Conservation (phyloP, 1,140 invertebrate genomes). For the Aricia agestis region DNA sequence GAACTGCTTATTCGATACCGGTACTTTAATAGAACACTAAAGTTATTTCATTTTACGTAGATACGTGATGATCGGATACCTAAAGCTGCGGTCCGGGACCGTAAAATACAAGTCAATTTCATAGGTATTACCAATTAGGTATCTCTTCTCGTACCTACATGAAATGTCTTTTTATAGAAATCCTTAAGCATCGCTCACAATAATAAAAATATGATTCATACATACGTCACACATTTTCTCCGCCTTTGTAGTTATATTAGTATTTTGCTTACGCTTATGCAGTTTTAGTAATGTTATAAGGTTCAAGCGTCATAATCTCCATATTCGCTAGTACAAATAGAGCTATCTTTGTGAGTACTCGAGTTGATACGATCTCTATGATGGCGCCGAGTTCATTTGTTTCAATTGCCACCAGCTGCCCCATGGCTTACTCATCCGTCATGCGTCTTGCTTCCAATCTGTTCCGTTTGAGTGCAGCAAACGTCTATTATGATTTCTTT, state of each 20-base stretch:
- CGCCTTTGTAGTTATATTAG: not conserved
- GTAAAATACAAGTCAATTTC: too few relatives aligned
- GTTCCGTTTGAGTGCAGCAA: conserved; percentile 20
- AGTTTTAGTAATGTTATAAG: conserved; percentile 1
- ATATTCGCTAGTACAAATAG: conserved; percentile 14
- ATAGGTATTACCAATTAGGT: too few relatives aligned
- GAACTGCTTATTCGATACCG: not conserved
- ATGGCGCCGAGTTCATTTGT: conserved; percentile 33
- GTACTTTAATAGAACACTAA: not conserved
- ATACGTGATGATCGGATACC: too few relatives aligned
- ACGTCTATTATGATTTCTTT: conserved; percentile 12
- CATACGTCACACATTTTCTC: not conserved
- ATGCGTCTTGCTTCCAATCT: conserved; percentile 21
- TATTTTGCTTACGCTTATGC: not conserved
- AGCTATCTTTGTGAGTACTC: conserved; percentile 13
- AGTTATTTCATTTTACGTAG: not conserved
- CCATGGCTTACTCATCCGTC: conserved; percentile 33
- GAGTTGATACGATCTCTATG: conserved; percentile 17
- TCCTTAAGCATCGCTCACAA: too few relatives aligned
- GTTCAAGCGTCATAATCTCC: not conserved
- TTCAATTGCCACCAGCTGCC: conserved; percentile 34
- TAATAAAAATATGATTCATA: not conserved
- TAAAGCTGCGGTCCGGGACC: too few relatives aligned
- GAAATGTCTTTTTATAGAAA: too few relatives aligned
- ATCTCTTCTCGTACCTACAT: too few relatives aligned